A percentile compares a stretch with the other conserved stretches of the same genome.
Conservation (phyloP, 2,888 invertebrate genomes). For the Bombylius major region DNA sequence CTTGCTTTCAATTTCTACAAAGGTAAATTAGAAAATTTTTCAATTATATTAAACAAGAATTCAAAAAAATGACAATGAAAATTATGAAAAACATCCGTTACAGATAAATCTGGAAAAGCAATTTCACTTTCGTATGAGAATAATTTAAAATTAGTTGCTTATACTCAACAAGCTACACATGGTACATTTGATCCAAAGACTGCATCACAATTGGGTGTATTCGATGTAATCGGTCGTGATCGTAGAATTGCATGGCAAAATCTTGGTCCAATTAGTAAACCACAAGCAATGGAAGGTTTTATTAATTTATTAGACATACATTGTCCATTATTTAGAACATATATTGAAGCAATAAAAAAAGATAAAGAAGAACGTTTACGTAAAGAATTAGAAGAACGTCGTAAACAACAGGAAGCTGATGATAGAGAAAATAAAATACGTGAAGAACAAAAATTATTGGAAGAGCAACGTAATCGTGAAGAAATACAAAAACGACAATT, state of each 20-base stretch:
- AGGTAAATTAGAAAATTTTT: conserved; percentile 45
- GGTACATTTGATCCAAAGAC: conserved; percentile 65
- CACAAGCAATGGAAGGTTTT: conserved; percentile 87
- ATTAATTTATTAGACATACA: conserved; percentile 72
- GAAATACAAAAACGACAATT: conserved; percentile 52
- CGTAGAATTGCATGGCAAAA: conserved; percentile 87
- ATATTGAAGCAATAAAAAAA: conserved; percentile 79
- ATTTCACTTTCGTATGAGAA: conserved; percentile 89
- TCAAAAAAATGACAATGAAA: no score
- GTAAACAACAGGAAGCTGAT: conserved; percentile 17
- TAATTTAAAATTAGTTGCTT: conserved; percentile 79
- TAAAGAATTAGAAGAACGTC: conserved; percentile 24
- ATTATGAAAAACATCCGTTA: conserved; percentile 1
- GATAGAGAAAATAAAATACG: conserved; percentile 48
- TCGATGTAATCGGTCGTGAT: conserved; percentile 92
- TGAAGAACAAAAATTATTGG: conserved; percentile 34
- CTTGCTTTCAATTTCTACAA: conserved; percentile 84
- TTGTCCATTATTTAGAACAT: conserved; percentile 84
- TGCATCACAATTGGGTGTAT: conserved; percentile 71
- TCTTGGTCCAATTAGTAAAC: conserved; percentile 70
- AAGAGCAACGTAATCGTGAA: conserved; percentile 22
- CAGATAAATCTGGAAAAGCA: conserved; percentile 97
- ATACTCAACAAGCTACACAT: conserved; percentile 80
- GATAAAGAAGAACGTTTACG: conserved; percentile 71
- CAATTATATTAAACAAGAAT: neutral